These are phyloP conservation scores for Pseudomyrmex concolor DNA, from an alignment of 1,140 invertebrate species.

Conservation along the genomic window DNA sequence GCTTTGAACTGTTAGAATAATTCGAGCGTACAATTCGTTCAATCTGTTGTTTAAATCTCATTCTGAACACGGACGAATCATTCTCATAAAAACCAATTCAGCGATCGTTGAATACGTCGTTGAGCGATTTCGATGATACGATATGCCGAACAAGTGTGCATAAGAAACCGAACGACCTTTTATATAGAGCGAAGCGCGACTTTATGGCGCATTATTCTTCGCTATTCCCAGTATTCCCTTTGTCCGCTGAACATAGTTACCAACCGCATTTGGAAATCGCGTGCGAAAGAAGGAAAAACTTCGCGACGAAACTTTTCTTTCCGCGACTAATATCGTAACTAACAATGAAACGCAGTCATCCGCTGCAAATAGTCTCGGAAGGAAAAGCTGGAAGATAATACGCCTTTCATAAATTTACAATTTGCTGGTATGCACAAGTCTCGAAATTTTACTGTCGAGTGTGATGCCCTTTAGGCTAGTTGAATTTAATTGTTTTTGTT, in stretches of 20 bases:
- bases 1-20: too few species aligned
- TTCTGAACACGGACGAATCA: not conserved
- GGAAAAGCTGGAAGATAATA: conserved; percentile 29
- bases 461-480: not conserved
- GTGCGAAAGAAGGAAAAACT: conserved; percentile 29
- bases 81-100: not conserved
- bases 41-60: too few species aligned
- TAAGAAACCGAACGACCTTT: conserved; percentile 13
- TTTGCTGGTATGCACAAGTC: conserved; percentile 10
- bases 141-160: not conserved
- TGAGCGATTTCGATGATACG: not conserved
- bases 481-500: too few species aligned
- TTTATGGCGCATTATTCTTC: conserved; percentile 34
- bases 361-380: conserved; percentile 30
- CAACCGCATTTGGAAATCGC: conserved; percentile 39
- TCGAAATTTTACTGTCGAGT: conserved; percentile 35
- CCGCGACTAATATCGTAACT: not conserved
- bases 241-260: conserved; percentile 12
- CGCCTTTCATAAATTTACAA: conserved; percentile 43
- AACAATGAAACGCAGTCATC: conserved; percentile 10
- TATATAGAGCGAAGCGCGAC: conserved; percentile 21
- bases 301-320: conserved; percentile 5
- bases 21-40: too few species aligned
- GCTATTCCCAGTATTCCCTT: conserved; percentile 28
- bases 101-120: not conserved